Evolutionary conservation across 2,797 vertebrate genomes (phyloP).

Genomic region (Intellagama lesueurii): DNA sequence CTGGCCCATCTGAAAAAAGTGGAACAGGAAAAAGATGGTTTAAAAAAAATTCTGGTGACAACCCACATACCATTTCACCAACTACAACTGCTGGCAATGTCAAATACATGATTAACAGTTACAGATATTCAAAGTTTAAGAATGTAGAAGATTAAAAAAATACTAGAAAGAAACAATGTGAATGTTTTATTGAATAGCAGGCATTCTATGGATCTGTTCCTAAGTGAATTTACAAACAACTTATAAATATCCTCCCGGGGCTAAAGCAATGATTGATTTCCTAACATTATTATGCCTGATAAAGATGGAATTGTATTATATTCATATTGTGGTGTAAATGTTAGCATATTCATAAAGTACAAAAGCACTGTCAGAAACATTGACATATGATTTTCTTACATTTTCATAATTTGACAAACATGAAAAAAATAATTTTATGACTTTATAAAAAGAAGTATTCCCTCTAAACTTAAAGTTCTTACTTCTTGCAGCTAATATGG

Average conservation of each 20-base stretch:
- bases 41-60: neutral
- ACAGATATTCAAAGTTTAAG: neutral
- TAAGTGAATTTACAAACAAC: neutral
- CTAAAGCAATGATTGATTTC: neutral
- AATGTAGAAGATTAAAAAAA: neutral
- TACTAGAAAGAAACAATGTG: neutral
- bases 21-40: constrained; percentile 17
- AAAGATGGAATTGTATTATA: neutral
- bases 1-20: constrained; percentile 86
- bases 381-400: neutral
- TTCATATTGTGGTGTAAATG: neutral
- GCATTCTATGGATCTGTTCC: neutral
- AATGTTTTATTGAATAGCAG: neutral
- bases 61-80: neutral
- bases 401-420: neutral
- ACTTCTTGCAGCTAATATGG: constrained; percentile 98
- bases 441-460: neutral
- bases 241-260: neutral
- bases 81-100: constrained; percentile 4
- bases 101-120: neutral
- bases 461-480: constrained; percentile 69
- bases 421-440: neutral
- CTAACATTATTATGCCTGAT: neutral
- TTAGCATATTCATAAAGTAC: neutral
- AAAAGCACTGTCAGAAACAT: neutral